Conservation (phyloP, 2,888 invertebrate species). For the Elysia crispata region DNA sequence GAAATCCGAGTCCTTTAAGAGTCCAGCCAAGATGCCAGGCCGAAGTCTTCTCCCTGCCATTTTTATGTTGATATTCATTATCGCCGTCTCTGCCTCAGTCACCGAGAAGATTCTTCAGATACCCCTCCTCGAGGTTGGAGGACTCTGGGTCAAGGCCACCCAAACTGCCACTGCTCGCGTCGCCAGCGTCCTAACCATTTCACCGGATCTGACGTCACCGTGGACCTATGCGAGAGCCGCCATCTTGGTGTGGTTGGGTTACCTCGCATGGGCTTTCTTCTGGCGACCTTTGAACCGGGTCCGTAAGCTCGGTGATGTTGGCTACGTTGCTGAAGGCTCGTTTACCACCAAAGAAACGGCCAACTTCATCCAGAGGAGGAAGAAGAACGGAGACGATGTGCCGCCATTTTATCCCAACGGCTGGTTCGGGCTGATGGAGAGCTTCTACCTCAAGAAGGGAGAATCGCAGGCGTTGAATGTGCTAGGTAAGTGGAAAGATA, state of each 20-base stretch:
- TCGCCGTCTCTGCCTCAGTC: constrained; percentile 57
- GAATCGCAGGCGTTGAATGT: constrained; percentile 78
- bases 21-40: background rate
- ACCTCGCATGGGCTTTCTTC: constrained; percentile 61
- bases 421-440: constrained; percentile 89
- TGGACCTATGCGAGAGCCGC: constrained; percentile 57
- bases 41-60: background rate
- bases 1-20: background rate
- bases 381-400: constrained; percentile 82
- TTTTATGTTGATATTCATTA: constrained; percentile 48
- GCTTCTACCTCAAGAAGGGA: constrained; percentile 79
- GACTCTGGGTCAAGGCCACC: constrained; percentile 62
- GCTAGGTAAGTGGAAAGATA: constrained; percentile 82
- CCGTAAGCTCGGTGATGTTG: constrained; percentile 69
- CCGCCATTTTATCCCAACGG: constrained; percentile 94
- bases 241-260: constrained; percentile 49
- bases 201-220: constrained; percentile 57
- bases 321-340: constrained; percentile 70
- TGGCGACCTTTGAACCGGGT: constrained; percentile 70
- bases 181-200: constrained; percentile 45
- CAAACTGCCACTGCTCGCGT: constrained; percentile 51
- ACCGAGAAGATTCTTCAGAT: constrained; percentile 60
- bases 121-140: constrained; percentile 64
- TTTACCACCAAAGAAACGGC: constrained; percentile 69
- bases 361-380: constrained; percentile 73